Percentiles rank a stretch among this genome's conserved stretches.
Evolutionary conservation across 2,888 invertebrate species (phyloP).

Genomic region (Tuta absoluta): DNA sequence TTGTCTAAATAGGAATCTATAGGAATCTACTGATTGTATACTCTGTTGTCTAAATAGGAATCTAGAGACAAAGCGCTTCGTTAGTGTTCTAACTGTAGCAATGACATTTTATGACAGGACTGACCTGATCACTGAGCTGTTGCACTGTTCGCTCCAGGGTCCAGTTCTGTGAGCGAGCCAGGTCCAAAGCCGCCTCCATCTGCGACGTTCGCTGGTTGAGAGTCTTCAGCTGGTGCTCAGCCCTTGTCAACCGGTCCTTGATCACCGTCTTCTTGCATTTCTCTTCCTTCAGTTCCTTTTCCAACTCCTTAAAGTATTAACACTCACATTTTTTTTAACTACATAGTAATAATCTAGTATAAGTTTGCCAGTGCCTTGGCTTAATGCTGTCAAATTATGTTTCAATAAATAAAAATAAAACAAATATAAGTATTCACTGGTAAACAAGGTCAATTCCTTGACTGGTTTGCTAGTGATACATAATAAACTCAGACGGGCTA

Average conservation of each 20-base stretch:
- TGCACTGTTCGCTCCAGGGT: constrained; percentile 57
- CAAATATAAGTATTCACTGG: too few species aligned
- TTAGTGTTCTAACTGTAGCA: background rate
- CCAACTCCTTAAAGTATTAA: constrained; percentile 56
- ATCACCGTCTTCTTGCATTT: constrained; percentile 51
- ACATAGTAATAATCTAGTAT: too few species aligned
- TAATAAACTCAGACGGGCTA: too few species aligned
- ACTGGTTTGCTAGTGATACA: too few species aligned
- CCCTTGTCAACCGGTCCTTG: constrained; percentile 52
- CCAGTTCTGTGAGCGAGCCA: constrained; percentile 50
- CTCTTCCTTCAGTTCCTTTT: constrained; percentile 66
- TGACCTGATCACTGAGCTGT: constrained; percentile 62
- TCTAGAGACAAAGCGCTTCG: background rate
- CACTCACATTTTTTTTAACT: too few species aligned
- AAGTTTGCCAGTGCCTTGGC: too few species aligned
- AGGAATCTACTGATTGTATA: too few species aligned
- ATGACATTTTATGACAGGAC: background rate
- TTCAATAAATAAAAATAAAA: too few species aligned
- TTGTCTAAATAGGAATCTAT: too few species aligned
- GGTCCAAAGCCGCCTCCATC: constrained; percentile 58
- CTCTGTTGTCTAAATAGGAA: too few species aligned
- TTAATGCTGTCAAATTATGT: too few species aligned
- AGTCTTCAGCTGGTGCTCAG: constrained; percentile 61
- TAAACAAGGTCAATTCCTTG: too few species aligned
- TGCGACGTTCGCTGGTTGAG: constrained; percentile 51